Evolutionary conservation across 1,140 invertebrate species (phyloP), one percentile per base, ranked within the genome.

Genomic region (Radopholus similis): DNA sequence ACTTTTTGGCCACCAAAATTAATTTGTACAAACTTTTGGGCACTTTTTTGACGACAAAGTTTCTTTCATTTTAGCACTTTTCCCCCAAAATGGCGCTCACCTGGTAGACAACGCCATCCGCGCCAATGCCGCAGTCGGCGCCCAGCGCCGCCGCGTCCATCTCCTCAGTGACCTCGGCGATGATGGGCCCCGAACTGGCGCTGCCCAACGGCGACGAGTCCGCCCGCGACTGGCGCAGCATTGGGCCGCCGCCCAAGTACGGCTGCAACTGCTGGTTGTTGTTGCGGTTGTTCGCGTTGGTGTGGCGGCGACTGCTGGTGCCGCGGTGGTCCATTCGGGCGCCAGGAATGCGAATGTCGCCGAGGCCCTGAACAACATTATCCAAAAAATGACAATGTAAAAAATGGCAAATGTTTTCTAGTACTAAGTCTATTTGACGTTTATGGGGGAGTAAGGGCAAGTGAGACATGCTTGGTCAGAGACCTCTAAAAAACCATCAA

Each of bases 81-180:
- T 11, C 18, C 18, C 38, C 38, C 53, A 35, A 28, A 55, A 35
- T 30, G 18, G 53, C n/a, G 11, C 37, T 13, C 13, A 30, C 55
- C 32, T 35, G n/a, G 18, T 21, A 57, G 34, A n/a, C 18, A 40
- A 37, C 26, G 55, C 44, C 44, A 47, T 57, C 30, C 55, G 21
- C 11, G 34, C 34, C 18, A n/a, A n/a, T 30, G 21, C 11, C n/a
- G 55, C 15, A 21, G 21, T 56, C 21, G 30, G 9, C n/a, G 2
- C 62, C 38, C 15, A 34, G 26, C n/a, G 38, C 21, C 64, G 64
- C 15, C 35, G 40, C 18, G 40, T 76, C 68, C 30, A 81, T 38
- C 42, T 81, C 77, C 28, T 79, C 77, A 11, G 79, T 81, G 8
- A 79, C 78, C 62, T 79, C 77, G 30, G 76, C 71, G 40, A 79